Evolutionary conservation across 2,888 invertebrate genomes (phyloP), one percentile per base, ranked within the genome.

Genomic region (Pecten maximus): DNA sequence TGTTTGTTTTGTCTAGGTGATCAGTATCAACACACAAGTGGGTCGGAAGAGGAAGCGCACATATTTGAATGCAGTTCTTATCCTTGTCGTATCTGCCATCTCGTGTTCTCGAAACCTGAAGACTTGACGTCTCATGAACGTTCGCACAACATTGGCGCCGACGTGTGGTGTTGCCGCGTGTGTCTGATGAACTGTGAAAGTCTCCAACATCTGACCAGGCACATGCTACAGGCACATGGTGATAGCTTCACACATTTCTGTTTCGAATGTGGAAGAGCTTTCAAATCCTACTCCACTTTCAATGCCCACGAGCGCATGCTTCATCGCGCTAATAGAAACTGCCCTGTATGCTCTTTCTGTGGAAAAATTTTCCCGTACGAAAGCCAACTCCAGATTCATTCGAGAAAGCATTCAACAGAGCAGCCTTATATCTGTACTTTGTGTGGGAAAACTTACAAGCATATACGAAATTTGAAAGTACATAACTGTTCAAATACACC

Each of bases 401-500:
- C 60, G 35, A 39, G 90, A 23, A 87, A 86, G 16, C 90, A 90
- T 50, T 90, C 90, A 6, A 54, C 74, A 2, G 39, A 88, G 28
- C 74, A 88, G 40, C 90, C 90, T 16, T 90, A 88, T 74, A 74
- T 88, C 15, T 90, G 90, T 87, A 28, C 10, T 48, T 48, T 50
- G n/a, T 90, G 90, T 88, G 87, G 88, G n/a, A 90, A 87, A 87
- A 86, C 86, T 3, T 90, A 90, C 40, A 90, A 90, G 87, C 90
- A 90, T 87, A 87, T 88, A 40, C 48, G 87, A 16, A 87, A 90
- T 86, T 28, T 90, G 40, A 90, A 90, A 87, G 48, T 86, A 39
- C 90, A 90, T 44, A 28, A 74, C 16, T 74, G 74, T 74, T 35
- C 35, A 35, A 74, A 74, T 74, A 74, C 74, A 28, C 28, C 6